Evolutionary conservation across 2,888 invertebrate genomes (phyloP).

Genomic region (Stenoptilia bipunctidactyla): DNA sequence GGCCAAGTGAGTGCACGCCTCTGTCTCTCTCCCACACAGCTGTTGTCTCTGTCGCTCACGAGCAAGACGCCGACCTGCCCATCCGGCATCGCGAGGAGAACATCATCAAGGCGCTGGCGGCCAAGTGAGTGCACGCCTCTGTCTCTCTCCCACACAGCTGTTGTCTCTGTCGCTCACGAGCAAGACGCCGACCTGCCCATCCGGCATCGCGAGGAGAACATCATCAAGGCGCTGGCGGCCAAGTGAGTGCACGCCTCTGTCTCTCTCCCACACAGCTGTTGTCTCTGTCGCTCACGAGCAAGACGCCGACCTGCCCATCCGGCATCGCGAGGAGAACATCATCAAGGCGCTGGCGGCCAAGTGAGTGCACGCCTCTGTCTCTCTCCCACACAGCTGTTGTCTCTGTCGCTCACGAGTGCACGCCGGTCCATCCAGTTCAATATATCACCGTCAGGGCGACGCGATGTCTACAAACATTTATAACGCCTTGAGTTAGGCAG

Average conservation of each 20-base stretch:
- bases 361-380: too few relatives aligned
- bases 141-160: constrained; percentile 87
- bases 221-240: constrained; percentile 76
- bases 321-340: constrained; percentile 95
- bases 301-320: constrained; percentile 95
- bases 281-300: constrained; percentile 94
- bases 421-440: constrained; percentile 94
- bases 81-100: constrained; percentile 96
- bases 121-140: constrained; percentile 82
- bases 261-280: constrained; percentile 93
- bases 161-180: constrained; percentile 96
- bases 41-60: constrained; percentile 96
- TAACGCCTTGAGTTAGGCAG: too few relatives aligned
- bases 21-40: too few relatives aligned
- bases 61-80: constrained; percentile 95
- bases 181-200: constrained; percentile 97
- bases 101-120: constrained; percentile 77
- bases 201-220: constrained; percentile 93
- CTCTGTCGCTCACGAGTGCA: constrained; percentile 95
- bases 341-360: constrained; percentile 78
- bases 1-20: constrained; percentile 79
- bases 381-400: constrained; percentile 93
- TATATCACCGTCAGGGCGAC: constrained; percentile 84
- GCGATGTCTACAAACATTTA: too few relatives aligned
- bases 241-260: too few relatives aligned